Base-by-base conservation (phyloP, 2,797 vertebrate species). In the Sebastes vulpes region DNA sequence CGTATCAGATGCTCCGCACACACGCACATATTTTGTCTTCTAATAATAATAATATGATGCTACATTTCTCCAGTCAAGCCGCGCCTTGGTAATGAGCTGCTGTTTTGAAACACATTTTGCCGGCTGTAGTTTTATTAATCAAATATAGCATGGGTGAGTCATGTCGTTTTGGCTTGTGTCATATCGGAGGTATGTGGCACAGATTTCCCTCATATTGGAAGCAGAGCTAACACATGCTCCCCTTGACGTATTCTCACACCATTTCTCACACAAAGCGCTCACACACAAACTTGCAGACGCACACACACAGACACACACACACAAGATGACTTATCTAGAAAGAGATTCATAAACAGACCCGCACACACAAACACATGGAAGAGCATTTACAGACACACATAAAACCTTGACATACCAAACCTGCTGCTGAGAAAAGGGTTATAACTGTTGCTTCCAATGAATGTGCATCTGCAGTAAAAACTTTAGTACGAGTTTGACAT, bases 191-290 rank as follows among this genome's bases (percentile, higher is more conserved):
- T 93, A 92, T 91, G 88, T 83, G 90, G 90, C 89, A 89, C 92
- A 94, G 86, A 91, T 94, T 89, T 92, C 88, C 92, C 88, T 93
- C 95, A 92, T 93, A 92, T 92, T 93, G 94, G 92, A 94, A 93
- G 89, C 90, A 90, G 91, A 92, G 89, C 89, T 92, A 94, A 95
- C 95, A 94, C 94, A 95, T 94, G 92, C 91, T 94, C 88, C 85
- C 89, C 72, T 85, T 90, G 88, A 93, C 89, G 89, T 86, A 82
- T 93, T 82, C 91, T 93, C 92, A 92, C 93, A 92, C 90, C 83
- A 86, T 88, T 90, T 89, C 87, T 91, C 91, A 86, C 91, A 92
- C 89, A 78, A 77, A 65, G 72, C 69, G 5, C 74, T 59, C 79
- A 65, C 87, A 82, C 72, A 76, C 85, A 58, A 72, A 79, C 73